Evolutionary conservation across 2,888 invertebrate species (phyloP).

Genomic region (Drosophila anomalata): DNA sequence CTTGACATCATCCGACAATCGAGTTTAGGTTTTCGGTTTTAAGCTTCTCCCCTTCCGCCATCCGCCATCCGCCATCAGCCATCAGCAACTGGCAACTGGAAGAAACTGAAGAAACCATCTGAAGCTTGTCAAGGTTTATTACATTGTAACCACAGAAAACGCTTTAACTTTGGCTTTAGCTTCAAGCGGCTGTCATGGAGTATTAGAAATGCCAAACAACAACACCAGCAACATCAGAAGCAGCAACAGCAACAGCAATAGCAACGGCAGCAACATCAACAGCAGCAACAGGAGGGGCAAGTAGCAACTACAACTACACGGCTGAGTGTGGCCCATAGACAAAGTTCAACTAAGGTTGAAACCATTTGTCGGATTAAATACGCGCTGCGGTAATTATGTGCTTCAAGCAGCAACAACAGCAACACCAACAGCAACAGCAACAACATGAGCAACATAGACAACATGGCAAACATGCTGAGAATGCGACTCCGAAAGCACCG

Average conservation of each 20-base stretch:
- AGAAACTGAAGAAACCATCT: slow-evolving; percentile 27
- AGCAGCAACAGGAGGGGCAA: slow-evolving; percentile 4
- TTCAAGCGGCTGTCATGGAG: slow-evolving; percentile 73
- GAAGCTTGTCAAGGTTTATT: slow-evolving; percentile 77
- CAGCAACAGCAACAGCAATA: neutral
- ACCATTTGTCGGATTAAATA: slow-evolving; percentile 80
- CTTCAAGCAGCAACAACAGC: slow-evolving; percentile 59
- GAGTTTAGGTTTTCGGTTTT: slow-evolving; percentile 12
- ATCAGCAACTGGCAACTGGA: neutral
- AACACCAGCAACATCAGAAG: slow-evolving; percentile 22
- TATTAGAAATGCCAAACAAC: slow-evolving; percentile 73
- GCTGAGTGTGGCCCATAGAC: slow-evolving; percentile 69
- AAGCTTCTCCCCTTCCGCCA: slow-evolving; percentile 27
- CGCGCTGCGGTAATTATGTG: slow-evolving; percentile 81
- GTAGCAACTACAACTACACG: slow-evolving; percentile 37
- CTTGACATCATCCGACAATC: slow-evolving; percentile 71
- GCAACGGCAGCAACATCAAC: neutral
- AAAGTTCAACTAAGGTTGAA: slow-evolving; percentile 80
- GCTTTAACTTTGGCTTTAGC: slow-evolving; percentile 27
- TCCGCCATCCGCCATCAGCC: neutral
- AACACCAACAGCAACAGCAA: slow-evolving; percentile 42
- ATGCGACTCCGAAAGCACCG: slow-evolving; percentile 51
- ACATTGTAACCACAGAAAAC: slow-evolving; percentile 73
- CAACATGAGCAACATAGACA: slow-evolving; percentile 57
- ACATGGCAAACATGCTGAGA: slow-evolving; percentile 69